Conservation (phyloP, 2,113 vertebrate species). For the Collichthys lucidus region DNA sequence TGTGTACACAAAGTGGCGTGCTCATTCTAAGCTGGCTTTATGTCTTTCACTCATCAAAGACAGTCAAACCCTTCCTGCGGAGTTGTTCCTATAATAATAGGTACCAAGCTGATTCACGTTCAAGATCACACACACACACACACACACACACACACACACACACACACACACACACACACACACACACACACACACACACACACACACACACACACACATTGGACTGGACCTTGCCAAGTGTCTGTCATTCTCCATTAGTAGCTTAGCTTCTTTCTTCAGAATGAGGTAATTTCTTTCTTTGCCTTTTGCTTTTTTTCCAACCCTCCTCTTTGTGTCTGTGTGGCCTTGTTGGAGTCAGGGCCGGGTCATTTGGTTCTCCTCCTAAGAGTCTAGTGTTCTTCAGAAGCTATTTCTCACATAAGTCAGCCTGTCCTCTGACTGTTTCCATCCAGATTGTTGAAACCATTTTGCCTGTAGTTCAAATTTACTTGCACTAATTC, state of each 20-base stretch:
- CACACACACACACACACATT: not conserved
- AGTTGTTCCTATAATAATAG: conserved; percentile 21
- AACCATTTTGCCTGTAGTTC: not conserved
- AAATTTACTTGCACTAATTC: no score
- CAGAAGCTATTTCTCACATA: conserved; percentile 26
- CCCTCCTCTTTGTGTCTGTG: conserved; percentile 37
- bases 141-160: not conserved
- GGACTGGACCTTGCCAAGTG: not conserved
- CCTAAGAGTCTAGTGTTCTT: conserved; percentile 28
- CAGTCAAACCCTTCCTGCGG: not conserved
- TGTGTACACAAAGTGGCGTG: not conserved
- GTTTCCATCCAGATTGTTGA: conserved; percentile 16
- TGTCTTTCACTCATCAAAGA: not conserved
- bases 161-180: not conserved
- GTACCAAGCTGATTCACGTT: conserved; percentile 1
- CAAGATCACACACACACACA: not conserved
- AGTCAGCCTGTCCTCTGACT: not conserved
- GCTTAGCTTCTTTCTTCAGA: conserved; percentile 16
- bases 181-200: not conserved
- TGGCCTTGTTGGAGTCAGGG: conserved; percentile 42
- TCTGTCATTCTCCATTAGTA: not conserved
- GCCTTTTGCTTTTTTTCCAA: conserved; percentile 33
- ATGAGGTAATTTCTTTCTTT: conserved; percentile 41
- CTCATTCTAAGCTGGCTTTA: not conserved
- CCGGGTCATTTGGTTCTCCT: conserved; percentile 38